Base-by-base conservation (phyloP, 2,888 invertebrate species). In the Achlya flavicornis region DNA sequence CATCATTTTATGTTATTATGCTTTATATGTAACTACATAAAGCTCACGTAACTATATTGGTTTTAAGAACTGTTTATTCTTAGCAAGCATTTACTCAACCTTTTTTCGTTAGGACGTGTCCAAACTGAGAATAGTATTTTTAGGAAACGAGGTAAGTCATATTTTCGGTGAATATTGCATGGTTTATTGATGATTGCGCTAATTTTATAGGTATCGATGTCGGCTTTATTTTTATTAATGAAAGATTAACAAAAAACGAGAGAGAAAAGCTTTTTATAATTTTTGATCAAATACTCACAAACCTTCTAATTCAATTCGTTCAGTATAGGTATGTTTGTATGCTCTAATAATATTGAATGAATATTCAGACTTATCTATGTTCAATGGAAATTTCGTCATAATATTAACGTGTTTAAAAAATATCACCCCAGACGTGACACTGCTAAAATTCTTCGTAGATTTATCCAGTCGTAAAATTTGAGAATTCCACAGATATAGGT, bases 1-100 rank as follows among this genome's bases (percentile, higher is more conserved):
- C 43, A 60, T 26, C 60, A n/a, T 84, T 81, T 83, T 72, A 79
- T 78, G 74, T 77, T 77, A 77, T 75, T 69, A 72, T 76, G 73
- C 72, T 75, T 78, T 69, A 73, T 74, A 61, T 35, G 48, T 32
- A 19, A 61, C 43, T 57, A 3, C 11, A 41, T 64, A 57, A 41
- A 64, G 46, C 19, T 43, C 33, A n/a, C 58, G 8, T 58, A 16
- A 58, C 58, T 58, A 35, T 38, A 35, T 35, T 58, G 33, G n/a
- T 8, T 16, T 58, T 58, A 35, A 35, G 58, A 58, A 38, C 58
- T n/a, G 35, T 58, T 35, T 58, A 38, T 58, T 58, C 35, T 33
- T 35, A 8, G 14, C 35, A 33, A 35, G 10, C 16, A 16, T 16
- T 10, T 1, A 10, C 38, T 35, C 11, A 4, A 58, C 11, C 33